These are phyloP conservation scores for Drosophila helvetica DNA, from an alignment of 2,888 invertebrate species.

Conservation along the genomic window DNA sequence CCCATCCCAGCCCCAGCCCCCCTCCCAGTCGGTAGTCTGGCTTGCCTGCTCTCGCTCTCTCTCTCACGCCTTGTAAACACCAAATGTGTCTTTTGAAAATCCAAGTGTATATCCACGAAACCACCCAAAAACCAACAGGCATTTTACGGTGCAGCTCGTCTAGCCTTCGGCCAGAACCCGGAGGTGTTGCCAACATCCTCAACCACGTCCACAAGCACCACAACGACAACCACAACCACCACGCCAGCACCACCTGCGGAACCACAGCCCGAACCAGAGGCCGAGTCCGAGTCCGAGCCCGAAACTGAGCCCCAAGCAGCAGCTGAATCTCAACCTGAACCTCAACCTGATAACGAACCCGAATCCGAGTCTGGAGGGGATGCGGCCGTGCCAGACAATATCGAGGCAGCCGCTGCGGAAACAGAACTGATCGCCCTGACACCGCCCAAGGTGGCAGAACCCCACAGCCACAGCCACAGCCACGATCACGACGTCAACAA, in stretches of 20 bases:
- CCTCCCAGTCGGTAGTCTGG: constrained; percentile 31
- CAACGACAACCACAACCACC: constrained; percentile 56
- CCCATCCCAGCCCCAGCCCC: constrained; percentile 5
- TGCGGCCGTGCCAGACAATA: constrained; percentile 45
- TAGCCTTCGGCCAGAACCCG: constrained; percentile 85
- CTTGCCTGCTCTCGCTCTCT: constrained; percentile 19
- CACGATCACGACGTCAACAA: constrained; percentile 73
- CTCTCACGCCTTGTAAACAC: constrained; percentile 57
- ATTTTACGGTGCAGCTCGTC: constrained; percentile 87
- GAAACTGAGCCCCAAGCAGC: constrained; percentile 18
- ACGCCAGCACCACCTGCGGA: constrained; percentile 61
- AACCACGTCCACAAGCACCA: constrained; percentile 68
- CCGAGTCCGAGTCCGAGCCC: constrained; percentile 13
- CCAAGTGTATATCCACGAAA: constrained; percentile 77
- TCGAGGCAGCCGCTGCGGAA: constrained; percentile 21
- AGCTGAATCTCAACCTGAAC: constrained; percentile 18
- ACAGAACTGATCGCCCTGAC: constrained; percentile 52
- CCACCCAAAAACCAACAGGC: constrained; percentile 84
- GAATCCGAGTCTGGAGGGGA: constrained; percentile 41
- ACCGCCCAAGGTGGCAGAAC: constrained; percentile 44
- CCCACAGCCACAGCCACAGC: constrained; percentile 29
- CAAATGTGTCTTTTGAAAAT: constrained; percentile 68
- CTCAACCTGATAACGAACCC: not conserved
- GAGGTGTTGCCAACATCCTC: constrained; percentile 82
- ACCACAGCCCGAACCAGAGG: constrained; percentile 47